phyloP scores from a whole-genome alignment of 2,888 invertebrate species.

The Rhimphoctona megacephalus region DNA sequence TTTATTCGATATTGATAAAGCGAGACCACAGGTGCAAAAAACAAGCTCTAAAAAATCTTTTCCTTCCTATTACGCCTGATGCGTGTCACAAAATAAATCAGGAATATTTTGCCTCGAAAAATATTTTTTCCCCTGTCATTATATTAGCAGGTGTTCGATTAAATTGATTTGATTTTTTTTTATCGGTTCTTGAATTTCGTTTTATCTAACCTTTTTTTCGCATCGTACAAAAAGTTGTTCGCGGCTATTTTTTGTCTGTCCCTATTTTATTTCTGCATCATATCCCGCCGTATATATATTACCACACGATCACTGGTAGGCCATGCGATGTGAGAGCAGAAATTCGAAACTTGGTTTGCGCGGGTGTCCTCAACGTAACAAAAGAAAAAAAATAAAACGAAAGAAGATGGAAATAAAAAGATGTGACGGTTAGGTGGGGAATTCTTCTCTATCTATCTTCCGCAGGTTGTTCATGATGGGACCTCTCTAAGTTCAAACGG shows the following conservation, averaged over 20 bases:
- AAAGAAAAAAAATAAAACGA: constrained; percentile 34
- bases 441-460: constrained; percentile 40
- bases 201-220: constrained; percentile 37
- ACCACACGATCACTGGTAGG: constrained; percentile 10
- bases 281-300: constrained; percentile 30
- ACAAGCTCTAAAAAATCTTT: neutral
- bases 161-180: constrained; percentile 57
- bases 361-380: constrained; percentile 46
- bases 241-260: constrained; percentile 11
- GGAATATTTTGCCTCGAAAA: neutral
- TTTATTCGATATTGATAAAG: neutral
- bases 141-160: constrained; percentile 51
- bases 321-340: constrained; percentile 31
- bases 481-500: constrained; percentile 36
- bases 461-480: constrained; percentile 4
- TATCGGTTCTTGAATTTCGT: constrained; percentile 53
- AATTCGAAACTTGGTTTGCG: constrained; percentile 61
- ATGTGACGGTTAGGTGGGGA: constrained; percentile 39
- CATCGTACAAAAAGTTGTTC: constrained; percentile 56
- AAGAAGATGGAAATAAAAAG: constrained; percentile 40
- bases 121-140: constrained; percentile 23
- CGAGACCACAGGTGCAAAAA: neutral
- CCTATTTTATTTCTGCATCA: neutral
- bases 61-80: neutral
- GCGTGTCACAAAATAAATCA: constrained; percentile 1